Conservation (phyloP, 2,113 vertebrate genomes). For the Salvelinus fontinalis region DNA sequence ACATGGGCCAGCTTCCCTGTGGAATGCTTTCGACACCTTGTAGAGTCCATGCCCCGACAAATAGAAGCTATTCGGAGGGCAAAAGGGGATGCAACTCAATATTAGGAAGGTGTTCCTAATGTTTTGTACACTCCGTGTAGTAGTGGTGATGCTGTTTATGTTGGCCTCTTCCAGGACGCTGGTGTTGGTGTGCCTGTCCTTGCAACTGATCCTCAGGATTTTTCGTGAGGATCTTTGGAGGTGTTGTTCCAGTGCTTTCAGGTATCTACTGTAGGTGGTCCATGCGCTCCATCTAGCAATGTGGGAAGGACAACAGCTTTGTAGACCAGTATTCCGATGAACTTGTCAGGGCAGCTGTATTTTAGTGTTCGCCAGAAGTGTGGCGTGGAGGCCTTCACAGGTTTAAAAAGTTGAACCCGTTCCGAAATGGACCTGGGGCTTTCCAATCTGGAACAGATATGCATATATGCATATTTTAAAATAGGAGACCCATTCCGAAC, state of each 20-base stretch:
- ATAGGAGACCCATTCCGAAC: too few species aligned
- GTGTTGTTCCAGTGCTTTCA: neutral
- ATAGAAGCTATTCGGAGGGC: too few species aligned
- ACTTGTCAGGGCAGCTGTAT: neutral
- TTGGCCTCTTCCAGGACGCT: neutral
- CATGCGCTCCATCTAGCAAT: neutral
- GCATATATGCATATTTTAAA: too few species aligned
- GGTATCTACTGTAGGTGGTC: neutral
- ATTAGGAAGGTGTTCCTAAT: too few species aligned
- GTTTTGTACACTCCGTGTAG: neutral
- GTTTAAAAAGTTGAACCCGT: too few species aligned
- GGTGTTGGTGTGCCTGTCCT: neutral
- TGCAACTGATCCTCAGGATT: neutral
- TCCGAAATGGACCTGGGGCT: too few species aligned
- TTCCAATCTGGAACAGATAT: too few species aligned
- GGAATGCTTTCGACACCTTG: too few species aligned
- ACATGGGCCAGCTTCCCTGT: too few species aligned
- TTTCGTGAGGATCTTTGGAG: neutral
- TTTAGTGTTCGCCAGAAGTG: neutral
- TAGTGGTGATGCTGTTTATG: neutral
- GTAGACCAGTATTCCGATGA: neutral
- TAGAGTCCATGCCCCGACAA: too few species aligned
- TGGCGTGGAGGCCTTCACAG: too few species aligned
- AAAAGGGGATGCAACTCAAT: too few species aligned
- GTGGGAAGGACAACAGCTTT: neutral